A percentile compares a stretch with the other conserved stretches of the same genome.
Conservation (phyloP, 1,140 invertebrate genomes). For the Neodiprion lecontei region DNA sequence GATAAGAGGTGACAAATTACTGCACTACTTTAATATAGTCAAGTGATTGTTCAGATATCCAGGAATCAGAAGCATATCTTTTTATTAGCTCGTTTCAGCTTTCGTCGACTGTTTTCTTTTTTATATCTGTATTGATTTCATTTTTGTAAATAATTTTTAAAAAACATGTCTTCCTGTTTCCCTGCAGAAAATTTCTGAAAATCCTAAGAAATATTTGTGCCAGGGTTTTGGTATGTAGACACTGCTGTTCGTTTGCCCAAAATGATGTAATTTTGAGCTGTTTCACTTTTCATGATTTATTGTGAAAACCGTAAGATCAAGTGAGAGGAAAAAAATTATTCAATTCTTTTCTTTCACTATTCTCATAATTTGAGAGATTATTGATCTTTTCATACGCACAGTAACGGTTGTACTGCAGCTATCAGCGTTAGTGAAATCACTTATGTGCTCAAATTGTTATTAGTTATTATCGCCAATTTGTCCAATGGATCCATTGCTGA, state of each 20-base stretch:
- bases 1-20: too few relatives aligned
- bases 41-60: neutral
- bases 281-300: slow-evolving; percentile 6
- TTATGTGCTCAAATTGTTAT: slow-evolving; percentile 75
- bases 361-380: slow-evolving; percentile 1
- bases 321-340: neutral
- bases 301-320: neutral
- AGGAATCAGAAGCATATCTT: neutral
- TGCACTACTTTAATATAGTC: neutral
- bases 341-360: neutral
- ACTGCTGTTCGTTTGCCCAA: neutral
- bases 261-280: neutral
- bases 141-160: neutral
- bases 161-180: neutral
- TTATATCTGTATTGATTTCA: neutral
- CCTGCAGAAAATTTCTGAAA: too few relatives aligned
- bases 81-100: neutral
- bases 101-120: slow-evolving; percentile 7
- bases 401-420: slow-evolving; percentile 58
- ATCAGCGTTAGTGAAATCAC: slow-evolving; percentile 79
- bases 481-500: slow-evolving; percentile 37
- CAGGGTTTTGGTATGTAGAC: too few relatives aligned
- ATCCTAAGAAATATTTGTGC: too few relatives aligned
- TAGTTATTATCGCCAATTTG: slow-evolving; percentile 67
- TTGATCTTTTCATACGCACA: neutral